These are phyloP conservation scores for Morpho achilles DNA, from an alignment of 2,888 invertebrate species.

Conservation along the genomic window DNA sequence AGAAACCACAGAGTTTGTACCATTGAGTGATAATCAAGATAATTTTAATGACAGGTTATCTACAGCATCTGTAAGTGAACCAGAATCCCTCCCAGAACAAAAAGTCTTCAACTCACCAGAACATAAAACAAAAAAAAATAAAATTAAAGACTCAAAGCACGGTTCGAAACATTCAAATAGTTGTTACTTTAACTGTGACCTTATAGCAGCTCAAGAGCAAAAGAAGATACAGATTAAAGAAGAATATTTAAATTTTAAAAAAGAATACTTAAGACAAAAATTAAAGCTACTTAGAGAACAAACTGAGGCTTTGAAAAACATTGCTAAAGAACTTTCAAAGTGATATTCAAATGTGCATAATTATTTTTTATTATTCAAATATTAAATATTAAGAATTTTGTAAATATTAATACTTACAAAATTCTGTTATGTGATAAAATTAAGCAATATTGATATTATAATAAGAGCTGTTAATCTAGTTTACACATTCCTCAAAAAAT, in stretches of 20 bases:
- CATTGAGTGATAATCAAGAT: conserved; percentile 37
- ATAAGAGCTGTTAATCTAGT: no score
- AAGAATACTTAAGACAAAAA: conserved; percentile 65
- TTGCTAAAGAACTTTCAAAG: conserved; percentile 53
- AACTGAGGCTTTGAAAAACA: conserved; percentile 63
- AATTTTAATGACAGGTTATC: conserved; percentile 43
- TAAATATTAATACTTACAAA: no score
- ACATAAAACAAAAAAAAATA: conserved; percentile 36
- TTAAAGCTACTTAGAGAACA: conserved; percentile 60
- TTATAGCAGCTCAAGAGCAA: conserved; percentile 55
- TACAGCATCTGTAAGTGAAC: conserved; percentile 45
- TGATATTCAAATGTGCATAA: not conserved
- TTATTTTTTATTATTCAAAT: no score
- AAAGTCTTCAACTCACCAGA: conserved; percentile 44
- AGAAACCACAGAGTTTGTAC: conserved; percentile 47
- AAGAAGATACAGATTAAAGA: conserved; percentile 60
- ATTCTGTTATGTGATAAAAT: no score
- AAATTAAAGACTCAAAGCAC: conserved; percentile 31
- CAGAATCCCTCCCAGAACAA: conserved; percentile 48
- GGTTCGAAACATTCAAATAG: conserved; percentile 41
- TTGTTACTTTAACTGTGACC: conserved; percentile 60
- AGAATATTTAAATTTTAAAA: conserved; percentile 65
- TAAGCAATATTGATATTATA: no score
- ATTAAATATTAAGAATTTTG: no score
- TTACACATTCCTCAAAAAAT: no score